phyloP scores from a whole-genome alignment of 2,888 invertebrate species.

The Bembecia ichneumoniformis region DNA sequence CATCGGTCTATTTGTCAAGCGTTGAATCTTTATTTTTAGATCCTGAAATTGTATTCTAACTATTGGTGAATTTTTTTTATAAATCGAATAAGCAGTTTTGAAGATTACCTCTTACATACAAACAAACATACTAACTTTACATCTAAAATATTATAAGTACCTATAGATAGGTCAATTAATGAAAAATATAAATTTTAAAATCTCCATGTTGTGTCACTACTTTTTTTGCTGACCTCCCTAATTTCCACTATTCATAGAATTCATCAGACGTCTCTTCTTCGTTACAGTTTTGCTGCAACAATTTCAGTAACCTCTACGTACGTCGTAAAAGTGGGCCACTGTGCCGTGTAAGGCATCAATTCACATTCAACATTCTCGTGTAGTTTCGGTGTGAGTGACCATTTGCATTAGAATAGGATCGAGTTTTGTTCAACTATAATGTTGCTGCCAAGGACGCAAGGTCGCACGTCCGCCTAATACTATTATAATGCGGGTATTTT shows the following conservation, averaged over 20 bases:
- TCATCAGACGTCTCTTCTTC: not conserved
- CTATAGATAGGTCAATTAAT: too few relatives aligned
- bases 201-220: too few relatives aligned
- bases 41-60: too few relatives aligned
- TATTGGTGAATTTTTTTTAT: too few relatives aligned
- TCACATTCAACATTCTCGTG: not conserved
- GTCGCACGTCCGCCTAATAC: conserved; percentile 5
- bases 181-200: too few relatives aligned
- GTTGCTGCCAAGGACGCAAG: conserved; percentile 14
- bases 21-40: too few relatives aligned
- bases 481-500: not conserved
- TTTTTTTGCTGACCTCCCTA: too few relatives aligned
- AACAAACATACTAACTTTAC: too few relatives aligned
- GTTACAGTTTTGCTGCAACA: not conserved
- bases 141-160: too few relatives aligned
- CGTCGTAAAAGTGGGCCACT: conserved; percentile 5
- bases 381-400: conserved; percentile 5
- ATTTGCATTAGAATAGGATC: conserved; percentile 14
- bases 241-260: not conserved
- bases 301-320: not conserved
- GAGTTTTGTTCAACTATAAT: conserved; percentile 11
- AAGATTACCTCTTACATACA: too few relatives aligned
- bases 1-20: too few relatives aligned
- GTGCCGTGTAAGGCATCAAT: not conserved
- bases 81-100: too few relatives aligned